Evolutionary conservation across 2,888 invertebrate genomes (phyloP).

Genomic region (Dugesia japonica): DNA sequence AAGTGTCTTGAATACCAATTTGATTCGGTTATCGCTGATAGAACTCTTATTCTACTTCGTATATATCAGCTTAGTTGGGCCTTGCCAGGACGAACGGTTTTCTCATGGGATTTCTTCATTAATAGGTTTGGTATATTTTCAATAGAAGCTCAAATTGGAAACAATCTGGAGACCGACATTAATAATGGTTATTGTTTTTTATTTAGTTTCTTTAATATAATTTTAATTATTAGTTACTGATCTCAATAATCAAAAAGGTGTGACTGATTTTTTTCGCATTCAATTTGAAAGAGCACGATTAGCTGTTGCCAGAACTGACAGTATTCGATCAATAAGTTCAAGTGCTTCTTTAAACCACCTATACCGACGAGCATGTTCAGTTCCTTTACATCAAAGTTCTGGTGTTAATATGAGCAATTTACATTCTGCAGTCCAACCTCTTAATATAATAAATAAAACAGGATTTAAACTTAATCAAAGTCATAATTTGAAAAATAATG

Average conservation of each 20-base stretch:
- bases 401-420: background rate
- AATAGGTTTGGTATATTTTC: constrained; percentile 84
- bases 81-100: constrained; percentile 68
- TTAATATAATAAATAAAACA: background rate
- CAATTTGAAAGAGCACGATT: constrained; percentile 32
- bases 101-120: constrained; percentile 92
- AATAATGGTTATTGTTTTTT: constrained; percentile 49
- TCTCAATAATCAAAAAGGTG: constrained; percentile 33
- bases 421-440: background rate
- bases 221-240: constrained; percentile 20
- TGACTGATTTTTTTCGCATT: constrained; percentile 27
- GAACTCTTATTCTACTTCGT: constrained; percentile 84
- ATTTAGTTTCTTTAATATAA: background rate
- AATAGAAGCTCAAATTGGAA: constrained; percentile 79
- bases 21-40: constrained; percentile 82
- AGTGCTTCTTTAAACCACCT: constrained; percentile 82
- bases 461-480: background rate
- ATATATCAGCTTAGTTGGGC: constrained; percentile 83
- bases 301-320: constrained; percentile 42
- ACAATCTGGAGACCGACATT: constrained; percentile 51
- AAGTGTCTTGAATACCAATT: constrained; percentile 92
- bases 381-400: constrained; percentile 53
- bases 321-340: constrained; percentile 63
- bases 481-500: background rate
- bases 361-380: constrained; percentile 79